Base-by-base conservation (phyloP, 2,797 vertebrate species). In the Delichon dasypus region DNA sequence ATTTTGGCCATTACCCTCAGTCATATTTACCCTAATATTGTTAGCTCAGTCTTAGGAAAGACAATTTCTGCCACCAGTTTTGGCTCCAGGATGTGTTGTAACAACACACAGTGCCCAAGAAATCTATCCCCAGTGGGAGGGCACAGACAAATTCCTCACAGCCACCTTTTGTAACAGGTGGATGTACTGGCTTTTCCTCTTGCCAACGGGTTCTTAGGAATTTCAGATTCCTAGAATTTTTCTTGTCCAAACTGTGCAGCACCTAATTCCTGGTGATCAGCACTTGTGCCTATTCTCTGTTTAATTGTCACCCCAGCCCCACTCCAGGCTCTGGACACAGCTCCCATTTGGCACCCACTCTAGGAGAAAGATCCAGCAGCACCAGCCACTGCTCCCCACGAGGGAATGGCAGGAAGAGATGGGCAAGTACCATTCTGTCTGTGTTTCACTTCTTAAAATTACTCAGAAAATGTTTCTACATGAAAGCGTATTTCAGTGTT, bases 261-360 rank as follows among this genome's bases (percentile, higher is more conserved):
- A 3, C 10, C 4, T 11, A 77, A 32, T 44, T 50, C 44, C 71
- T 0, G 0, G 45, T 44, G 50, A 67, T 45, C 23, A 65, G 57
- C 36, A 19, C 18, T 2, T 3, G 26, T 48, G 89, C 19, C 0
- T 4, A 62, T 51, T 70, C 0, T 0, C 30, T 61, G 26, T 50
- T 75, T 42, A 53, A 57, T 45, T 19, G 3, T 42, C 58, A 40
- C 8, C 34, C 34, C 70, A 26, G 44, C 23, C 16, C 20, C 8
- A 3, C 40, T 47, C 40, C 36, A 29, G 65, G 55, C 40, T 86
- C 15, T 66, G 67, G 38, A 30, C 0, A 3, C 51, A 62, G 60
- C 32, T 90, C 30, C 36, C 40, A 22, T 44, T 42, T 64, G 78
- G 74, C 44, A 38, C 1, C 8, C 4, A 1, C 27, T 40, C 3